These are phyloP conservation scores for Malurus cyaneus DNA, from an alignment of 2,113 vertebrate species.

Conservation along the genomic window DNA sequence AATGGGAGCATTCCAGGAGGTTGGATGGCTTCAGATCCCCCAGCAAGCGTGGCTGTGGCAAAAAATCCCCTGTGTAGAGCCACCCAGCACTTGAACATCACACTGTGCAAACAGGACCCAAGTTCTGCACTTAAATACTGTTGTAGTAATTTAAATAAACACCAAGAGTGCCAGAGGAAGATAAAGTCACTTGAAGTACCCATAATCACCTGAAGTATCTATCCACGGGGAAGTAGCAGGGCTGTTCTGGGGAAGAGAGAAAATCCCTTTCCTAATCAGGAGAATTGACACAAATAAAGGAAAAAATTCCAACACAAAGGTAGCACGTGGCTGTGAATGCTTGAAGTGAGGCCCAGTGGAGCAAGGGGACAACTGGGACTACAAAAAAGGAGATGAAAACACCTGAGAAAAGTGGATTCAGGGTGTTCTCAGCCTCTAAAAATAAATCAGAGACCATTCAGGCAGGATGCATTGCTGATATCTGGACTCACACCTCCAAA, in stretches of 20 bases:
- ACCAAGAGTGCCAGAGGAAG: neutral
- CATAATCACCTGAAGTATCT: neutral
- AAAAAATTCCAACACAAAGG: neutral
- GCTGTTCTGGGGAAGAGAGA: neutral
- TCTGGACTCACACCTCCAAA: neutral
- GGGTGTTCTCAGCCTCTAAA: neutral
- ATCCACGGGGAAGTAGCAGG: neutral
- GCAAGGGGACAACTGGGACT: neutral
- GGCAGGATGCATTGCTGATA: neutral
- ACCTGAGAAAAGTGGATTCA: neutral
- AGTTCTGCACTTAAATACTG: neutral
- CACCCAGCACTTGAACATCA: neutral
- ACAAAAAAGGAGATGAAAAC: neutral
- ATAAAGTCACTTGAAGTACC: neutral
- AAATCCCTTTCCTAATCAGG: neutral
- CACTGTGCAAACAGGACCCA: neutral
- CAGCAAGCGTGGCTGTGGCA: neutral
- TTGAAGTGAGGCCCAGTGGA: neutral
- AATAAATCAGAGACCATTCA: neutral
- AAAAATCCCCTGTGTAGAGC: neutral
- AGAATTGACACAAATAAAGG: neutral
- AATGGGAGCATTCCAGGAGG: neutral
- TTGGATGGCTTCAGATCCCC: neutral
- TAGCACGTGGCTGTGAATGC: fast-evolving
- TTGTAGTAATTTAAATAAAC: neutral